Evolutionary conservation across 2,888 invertebrate genomes (phyloP).

Genomic region (Clusia tigrina): DNA sequence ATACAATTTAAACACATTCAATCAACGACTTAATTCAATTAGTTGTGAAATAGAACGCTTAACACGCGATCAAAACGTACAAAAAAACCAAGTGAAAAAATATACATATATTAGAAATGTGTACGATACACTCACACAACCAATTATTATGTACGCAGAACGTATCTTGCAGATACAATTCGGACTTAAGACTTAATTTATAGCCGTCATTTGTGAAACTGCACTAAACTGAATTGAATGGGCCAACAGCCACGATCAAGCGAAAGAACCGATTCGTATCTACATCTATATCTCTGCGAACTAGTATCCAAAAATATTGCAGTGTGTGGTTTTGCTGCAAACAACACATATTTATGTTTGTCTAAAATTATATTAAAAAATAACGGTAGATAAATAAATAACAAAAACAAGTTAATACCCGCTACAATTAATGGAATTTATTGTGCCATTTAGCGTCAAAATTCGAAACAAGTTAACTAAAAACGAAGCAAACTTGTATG

Average conservation of each 20-base stretch:
- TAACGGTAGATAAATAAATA: too few relatives aligned
- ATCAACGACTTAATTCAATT: slow-evolving; percentile 58
- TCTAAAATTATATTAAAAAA: slow-evolving; percentile 31
- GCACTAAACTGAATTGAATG: not conserved
- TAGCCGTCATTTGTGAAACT: not conserved
- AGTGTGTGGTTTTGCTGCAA: not conserved
- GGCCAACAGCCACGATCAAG: not conserved
- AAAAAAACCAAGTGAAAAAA: slow-evolving; percentile 9
- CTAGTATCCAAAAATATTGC: not conserved
- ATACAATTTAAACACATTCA: slow-evolving; percentile 49
- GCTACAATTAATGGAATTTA: too few relatives aligned
- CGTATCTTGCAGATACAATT: not conserved
- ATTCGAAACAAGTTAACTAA: too few relatives aligned
- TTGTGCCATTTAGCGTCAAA: too few relatives aligned
- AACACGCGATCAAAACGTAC: not conserved
- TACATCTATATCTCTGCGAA: not conserved
- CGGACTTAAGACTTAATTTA: not conserved
- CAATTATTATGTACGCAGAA: not conserved
- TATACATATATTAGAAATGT: slow-evolving; percentile 17
- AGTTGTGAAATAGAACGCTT: slow-evolving; percentile 38
- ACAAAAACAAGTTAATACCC: too few relatives aligned
- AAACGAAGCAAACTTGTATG: too few relatives aligned
- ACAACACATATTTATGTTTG: slow-evolving; percentile 30
- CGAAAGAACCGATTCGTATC: not conserved
- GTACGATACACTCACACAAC: slow-evolving; percentile 10